Percentiles rank a stretch among this genome's conserved stretches.
Evolutionary conservation across 2,797 vertebrate genomes (phyloP).

Genomic region (Liparis tanakae): DNA sequence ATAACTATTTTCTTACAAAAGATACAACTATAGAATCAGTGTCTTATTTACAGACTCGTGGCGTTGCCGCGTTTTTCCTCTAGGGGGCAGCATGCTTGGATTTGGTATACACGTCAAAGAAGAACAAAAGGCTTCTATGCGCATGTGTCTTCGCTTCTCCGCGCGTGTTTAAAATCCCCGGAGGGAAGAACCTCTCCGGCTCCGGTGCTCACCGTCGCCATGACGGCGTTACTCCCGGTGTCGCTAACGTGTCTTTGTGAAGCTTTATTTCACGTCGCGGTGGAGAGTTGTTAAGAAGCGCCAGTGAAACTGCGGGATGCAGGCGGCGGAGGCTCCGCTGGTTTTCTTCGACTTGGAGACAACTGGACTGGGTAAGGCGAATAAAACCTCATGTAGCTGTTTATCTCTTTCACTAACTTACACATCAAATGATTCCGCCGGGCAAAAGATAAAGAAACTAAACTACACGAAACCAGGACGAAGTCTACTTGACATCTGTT

Average conservation of each 20-base stretch:
- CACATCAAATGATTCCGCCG: too few species aligned
- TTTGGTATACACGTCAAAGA: neutral
- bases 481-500: neutral
- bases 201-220: rapidly evolving
- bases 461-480: neutral
- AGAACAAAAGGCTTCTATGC: neutral
- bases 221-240: rapidly evolving
- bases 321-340: conserved; percentile 30
- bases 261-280: rapidly evolving
- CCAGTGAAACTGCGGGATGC: conserved; percentile 32
- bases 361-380: conserved; percentile 76
- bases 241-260: too few species aligned
- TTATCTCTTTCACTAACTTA: neutral
- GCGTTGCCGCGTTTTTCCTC: neutral
- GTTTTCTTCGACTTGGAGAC: conserved; percentile 86
- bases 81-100: conserved; percentile 7
- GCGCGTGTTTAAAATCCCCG: conserved; percentile 13
- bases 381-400: neutral
- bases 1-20: neutral
- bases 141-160: neutral
- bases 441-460: neutral
- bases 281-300: too few species aligned
- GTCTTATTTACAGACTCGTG: neutral
- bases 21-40: neutral
- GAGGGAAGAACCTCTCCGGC: neutral